Conservation (phyloP, 2,797 vertebrate genomes). For the Pygocentrus nattereri region DNA sequence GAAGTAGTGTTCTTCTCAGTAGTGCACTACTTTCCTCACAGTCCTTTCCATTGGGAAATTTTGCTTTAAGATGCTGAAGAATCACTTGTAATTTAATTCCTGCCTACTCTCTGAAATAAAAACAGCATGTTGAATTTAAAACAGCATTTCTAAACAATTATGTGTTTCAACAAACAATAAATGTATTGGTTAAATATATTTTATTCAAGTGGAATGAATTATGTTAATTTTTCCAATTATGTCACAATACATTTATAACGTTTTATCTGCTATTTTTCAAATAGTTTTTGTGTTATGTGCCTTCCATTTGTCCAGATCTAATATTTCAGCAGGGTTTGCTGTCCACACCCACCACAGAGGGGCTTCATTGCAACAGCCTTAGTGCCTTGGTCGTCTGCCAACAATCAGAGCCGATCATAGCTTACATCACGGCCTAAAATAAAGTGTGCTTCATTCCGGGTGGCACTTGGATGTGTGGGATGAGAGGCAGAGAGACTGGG, state of each 20-base stretch:
- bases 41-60: neutral
- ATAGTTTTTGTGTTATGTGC: neutral
- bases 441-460: neutral
- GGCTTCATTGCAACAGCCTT: neutral
- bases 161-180: neutral
- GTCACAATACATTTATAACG: neutral
- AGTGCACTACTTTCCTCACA: neutral
- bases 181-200: neutral
- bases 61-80: too few relatives aligned
- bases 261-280: neutral
- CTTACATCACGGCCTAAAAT: conserved; percentile 18
- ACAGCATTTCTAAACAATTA: too few relatives aligned
- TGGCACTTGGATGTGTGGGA: conserved; percentile 21
- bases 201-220: neutral
- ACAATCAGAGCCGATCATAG: conserved; percentile 19
- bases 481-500: conserved; percentile 10
- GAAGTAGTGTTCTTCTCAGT: conserved; percentile 3
- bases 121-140: neutral
- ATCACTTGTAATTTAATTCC: neutral
- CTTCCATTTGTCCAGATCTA: conserved; percentile 14
- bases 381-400: conserved; percentile 26
- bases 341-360: neutral
- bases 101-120: neutral
- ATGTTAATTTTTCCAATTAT: neutral
- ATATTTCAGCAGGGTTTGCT: conserved; percentile 20